Evolutionary conservation across 2,113 vertebrate genomes (phyloP).

Genomic region (Colossoma macropomum): DNA sequence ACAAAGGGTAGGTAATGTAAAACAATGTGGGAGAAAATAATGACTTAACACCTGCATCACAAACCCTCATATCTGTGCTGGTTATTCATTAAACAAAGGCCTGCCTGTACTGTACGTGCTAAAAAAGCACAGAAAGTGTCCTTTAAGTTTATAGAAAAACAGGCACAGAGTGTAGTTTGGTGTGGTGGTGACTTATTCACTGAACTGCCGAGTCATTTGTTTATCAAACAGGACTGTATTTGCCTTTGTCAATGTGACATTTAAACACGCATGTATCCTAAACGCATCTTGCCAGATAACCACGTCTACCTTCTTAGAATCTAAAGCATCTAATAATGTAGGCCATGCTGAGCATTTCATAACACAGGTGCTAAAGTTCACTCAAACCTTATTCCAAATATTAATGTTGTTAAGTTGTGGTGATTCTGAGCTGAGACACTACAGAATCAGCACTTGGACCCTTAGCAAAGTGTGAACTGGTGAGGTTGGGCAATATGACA

Average conservation of each 20-base stretch:
- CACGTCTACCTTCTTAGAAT: neutral
- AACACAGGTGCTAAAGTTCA: neutral
- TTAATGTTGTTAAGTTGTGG: neutral
- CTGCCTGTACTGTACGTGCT: neutral
- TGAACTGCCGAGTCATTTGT: neutral
- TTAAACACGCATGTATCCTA: neutral
- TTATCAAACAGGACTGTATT: neutral
- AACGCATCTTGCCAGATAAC: neutral
- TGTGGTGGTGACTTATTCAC: neutral
- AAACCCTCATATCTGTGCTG: no score
- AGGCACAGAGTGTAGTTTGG: neutral
- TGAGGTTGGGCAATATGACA: no score
- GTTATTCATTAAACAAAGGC: neutral
- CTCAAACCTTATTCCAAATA: neutral
- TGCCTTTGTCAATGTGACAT: neutral
- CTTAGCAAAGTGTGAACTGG: no score
- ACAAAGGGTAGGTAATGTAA: neutral
- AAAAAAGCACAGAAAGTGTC: neutral
- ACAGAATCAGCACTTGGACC: no score
- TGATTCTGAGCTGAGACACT: no score
- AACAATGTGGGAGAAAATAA: neutral
- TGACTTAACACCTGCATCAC: neutral
- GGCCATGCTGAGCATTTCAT: neutral
- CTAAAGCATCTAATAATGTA: neutral
- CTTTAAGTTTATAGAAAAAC: neutral